Percentiles rank a stretch among this genome's conserved stretches.
phyloP scores from a whole-genome alignment of 2,888 invertebrate species.

The Nineta flava region DNA sequence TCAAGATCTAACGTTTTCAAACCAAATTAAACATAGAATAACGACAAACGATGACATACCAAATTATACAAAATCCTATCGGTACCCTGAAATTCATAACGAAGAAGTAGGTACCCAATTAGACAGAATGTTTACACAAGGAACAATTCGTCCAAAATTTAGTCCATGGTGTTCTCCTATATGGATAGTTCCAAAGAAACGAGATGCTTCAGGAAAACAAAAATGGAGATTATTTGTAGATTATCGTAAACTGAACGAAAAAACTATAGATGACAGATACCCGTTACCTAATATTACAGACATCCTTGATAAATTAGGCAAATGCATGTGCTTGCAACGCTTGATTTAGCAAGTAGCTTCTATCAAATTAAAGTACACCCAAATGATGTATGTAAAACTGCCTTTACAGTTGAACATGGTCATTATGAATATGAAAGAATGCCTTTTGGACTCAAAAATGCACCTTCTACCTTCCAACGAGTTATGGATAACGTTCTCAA shows the following conservation, averaged over 20 bases:
- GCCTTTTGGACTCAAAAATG: no score
- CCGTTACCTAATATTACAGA: no score
- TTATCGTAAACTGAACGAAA: constrained; percentile 18
- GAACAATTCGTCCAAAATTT: constrained; percentile 18
- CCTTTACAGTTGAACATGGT: no score
- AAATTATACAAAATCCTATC: constrained; percentile 15
- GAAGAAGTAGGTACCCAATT: constrained; percentile 19
- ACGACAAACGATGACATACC: constrained; percentile 14
- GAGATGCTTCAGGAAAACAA: no score
- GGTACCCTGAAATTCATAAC: constrained; percentile 15
- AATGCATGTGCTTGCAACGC: constrained; percentile 13
- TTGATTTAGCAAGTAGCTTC: constrained; percentile 15
- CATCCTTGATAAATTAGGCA: no score
- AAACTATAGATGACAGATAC: constrained; percentile 18
- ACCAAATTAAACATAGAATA: no score
- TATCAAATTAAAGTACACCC: constrained; percentile 14
- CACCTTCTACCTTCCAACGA: no score
- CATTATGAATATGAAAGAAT: no score
- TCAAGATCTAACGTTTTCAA: no score
- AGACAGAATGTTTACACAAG: constrained; percentile 17
- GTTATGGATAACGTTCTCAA: no score
- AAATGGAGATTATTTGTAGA: neutral
- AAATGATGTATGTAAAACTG: no score
- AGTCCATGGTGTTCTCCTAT: constrained; percentile 8
- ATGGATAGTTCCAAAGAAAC: no score